These are phyloP conservation scores for Rhorus exstirpatorius DNA, from an alignment of 2,888 invertebrate genomes.

Conservation along the genomic window DNA sequence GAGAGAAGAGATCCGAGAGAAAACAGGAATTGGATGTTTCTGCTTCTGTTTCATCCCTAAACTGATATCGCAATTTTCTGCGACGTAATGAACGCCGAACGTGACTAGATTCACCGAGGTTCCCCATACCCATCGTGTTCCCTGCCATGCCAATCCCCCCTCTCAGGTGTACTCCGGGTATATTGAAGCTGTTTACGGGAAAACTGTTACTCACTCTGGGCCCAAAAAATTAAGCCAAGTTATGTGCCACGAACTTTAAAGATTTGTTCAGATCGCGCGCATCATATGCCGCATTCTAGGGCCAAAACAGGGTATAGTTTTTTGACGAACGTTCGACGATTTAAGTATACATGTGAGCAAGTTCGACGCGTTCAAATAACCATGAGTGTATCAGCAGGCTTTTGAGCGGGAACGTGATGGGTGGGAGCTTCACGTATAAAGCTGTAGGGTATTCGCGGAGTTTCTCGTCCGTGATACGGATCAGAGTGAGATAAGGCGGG, in stretches of 20 bases:
- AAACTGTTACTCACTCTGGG: constrained; percentile 4
- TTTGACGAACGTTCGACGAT: constrained; percentile 50
- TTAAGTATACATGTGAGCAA: constrained; percentile 56
- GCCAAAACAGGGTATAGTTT: too few relatives aligned
- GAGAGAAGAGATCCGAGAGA: background rate
- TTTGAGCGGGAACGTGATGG: constrained; percentile 12
- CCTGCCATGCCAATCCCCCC: background rate
- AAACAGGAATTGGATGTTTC: constrained; percentile 21
- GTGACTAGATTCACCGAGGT: constrained; percentile 31
- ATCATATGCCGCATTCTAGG: too few relatives aligned
- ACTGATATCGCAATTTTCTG: constrained; percentile 62
- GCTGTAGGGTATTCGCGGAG: constrained; percentile 30
- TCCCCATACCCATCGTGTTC: background rate
- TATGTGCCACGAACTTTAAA: constrained; percentile 41
- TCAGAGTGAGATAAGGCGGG: constrained; percentile 34
- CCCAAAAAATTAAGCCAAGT: constrained; percentile 17
- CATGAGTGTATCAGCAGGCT: constrained; percentile 29
- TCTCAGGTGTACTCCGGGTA: too few relatives aligned
- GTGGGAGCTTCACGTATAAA: constrained; percentile 30
- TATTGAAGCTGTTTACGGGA: too few relatives aligned
- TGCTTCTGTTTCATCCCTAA: constrained; percentile 34
- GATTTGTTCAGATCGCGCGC: background rate
- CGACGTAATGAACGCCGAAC: constrained; percentile 61
- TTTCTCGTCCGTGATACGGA: constrained; percentile 47
- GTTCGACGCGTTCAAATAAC: constrained; percentile 23